Percentiles rank a stretch among this genome's conserved stretches.
Conservation (phyloP, 1,140 invertebrate species). For the Harpegnathos saltator region DNA sequence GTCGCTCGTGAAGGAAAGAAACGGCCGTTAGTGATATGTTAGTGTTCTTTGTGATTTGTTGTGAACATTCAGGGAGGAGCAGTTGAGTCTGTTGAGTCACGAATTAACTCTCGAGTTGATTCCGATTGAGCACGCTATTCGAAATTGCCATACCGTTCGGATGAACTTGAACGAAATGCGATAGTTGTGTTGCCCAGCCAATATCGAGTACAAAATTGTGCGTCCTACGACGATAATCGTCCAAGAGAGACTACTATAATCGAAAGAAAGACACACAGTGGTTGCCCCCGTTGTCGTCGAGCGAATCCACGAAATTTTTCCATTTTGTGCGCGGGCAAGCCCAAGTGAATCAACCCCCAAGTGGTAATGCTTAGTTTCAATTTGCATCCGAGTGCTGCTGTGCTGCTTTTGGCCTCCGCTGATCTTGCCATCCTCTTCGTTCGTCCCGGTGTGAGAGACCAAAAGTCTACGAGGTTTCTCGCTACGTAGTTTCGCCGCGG, state of each 20-base stretch:
- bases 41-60: constrained; percentile 70
- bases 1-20: constrained; percentile 3
- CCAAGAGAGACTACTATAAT: constrained; percentile 25
- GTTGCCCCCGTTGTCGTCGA: too few species aligned
- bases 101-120: constrained; percentile 1
- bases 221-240: constrained; percentile 15
- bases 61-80: constrained; percentile 14
- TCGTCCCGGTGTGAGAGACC: too few species aligned
- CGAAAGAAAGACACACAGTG: background rate
- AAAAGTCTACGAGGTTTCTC: too few species aligned
- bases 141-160: constrained; percentile 1
- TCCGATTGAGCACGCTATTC: background rate
- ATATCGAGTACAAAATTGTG: constrained; percentile 52
- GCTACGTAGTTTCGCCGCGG: too few species aligned
- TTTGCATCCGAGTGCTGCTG: too few species aligned
- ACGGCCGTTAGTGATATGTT: constrained; percentile 60
- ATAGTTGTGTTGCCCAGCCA: constrained; percentile 26
- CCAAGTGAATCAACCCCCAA: too few species aligned
- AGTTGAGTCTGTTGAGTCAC: constrained; percentile 15
- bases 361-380: too few species aligned
- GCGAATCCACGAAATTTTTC: too few species aligned
- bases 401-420: too few species aligned
- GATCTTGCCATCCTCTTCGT: too few species aligned
- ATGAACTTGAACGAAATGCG: background rate
- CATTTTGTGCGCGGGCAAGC: too few species aligned